Conservation (phyloP, 1,140 invertebrate genomes). For the Drosophila ambigua region DNA sequence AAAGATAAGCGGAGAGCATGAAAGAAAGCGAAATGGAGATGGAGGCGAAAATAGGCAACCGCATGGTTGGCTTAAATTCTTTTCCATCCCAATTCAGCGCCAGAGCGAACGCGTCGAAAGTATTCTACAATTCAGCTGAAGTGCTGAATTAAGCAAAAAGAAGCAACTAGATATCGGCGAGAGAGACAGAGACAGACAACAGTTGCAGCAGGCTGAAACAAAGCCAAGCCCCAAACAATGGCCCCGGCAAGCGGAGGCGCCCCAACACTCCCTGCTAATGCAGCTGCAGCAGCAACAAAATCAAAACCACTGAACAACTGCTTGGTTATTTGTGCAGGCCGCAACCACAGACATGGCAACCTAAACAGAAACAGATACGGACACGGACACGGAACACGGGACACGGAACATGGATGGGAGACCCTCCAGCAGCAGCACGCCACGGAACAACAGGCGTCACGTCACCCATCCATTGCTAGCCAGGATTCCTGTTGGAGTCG, state of each 20-base stretch:
- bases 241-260: constrained; percentile 29
- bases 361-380: too few relatives aligned
- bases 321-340: constrained; percentile 58
- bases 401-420: neutral
- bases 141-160: constrained; percentile 73
- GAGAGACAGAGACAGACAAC: neutral
- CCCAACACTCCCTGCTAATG: constrained; percentile 28
- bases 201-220: constrained; percentile 14
- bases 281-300: constrained; percentile 44
- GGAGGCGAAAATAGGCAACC: constrained; percentile 25
- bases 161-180: constrained; percentile 7
- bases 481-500: too few relatives aligned
- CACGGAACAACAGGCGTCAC: constrained; percentile 1
- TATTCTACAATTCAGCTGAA: constrained; percentile 77
- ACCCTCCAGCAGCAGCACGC: constrained; percentile 10
- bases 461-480: neutral
- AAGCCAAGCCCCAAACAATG: constrained; percentile 56
- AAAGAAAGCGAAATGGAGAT: neutral
- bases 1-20: neutral
- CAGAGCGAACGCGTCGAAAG: constrained; percentile 48
- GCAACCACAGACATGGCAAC: constrained; percentile 26
- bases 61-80: constrained; percentile 74
- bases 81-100: constrained; percentile 67
- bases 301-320: constrained; percentile 66
- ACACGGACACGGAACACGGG: neutral